A percentile compares a stretch with the other conserved stretches of the same genome.
These are phyloP conservation scores for Ochropleura plecta DNA, from an alignment of 2,888 invertebrate species.

Conservation along the genomic window DNA sequence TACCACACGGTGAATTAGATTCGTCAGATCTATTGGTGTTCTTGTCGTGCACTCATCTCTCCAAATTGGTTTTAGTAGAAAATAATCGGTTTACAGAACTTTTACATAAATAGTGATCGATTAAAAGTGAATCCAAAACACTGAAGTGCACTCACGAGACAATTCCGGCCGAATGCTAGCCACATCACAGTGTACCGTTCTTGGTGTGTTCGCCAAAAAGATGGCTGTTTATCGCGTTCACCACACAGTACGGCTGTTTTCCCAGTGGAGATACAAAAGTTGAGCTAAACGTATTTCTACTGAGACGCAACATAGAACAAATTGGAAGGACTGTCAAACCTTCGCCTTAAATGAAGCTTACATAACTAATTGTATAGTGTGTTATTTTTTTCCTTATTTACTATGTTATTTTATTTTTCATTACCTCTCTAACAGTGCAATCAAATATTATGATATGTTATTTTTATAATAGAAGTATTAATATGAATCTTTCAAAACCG, in stretches of 20 bases:
- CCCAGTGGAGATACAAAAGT: constrained; percentile 59
- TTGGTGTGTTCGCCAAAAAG: constrained; percentile 32
- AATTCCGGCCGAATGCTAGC: constrained; percentile 26
- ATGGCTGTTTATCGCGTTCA: constrained; percentile 50
- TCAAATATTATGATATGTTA: constrained; percentile 46
- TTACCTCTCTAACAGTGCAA: constrained; percentile 55
- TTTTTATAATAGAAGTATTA: constrained; percentile 56
- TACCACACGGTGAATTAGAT: not conserved
- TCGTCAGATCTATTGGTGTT: not conserved
- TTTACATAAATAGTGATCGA: constrained; percentile 24
- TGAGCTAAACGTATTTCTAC: constrained; percentile 61
- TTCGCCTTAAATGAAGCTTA: constrained; percentile 50
- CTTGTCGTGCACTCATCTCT: not conserved
- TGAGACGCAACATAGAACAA: constrained; percentile 68
- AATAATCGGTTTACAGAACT: constrained; percentile 34
- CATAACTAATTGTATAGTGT: constrained; percentile 28
- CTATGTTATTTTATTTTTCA: constrained; percentile 48
- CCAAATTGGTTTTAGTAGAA: not conserved
- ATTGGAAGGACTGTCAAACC: constrained; percentile 48
- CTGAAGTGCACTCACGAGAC: constrained; percentile 44
- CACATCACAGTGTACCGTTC: constrained; percentile 22
- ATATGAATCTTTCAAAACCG: constrained; percentile 47
- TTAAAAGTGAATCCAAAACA: constrained; percentile 28
- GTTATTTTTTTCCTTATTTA: constrained; percentile 23
- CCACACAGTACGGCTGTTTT: constrained; percentile 51